phyloP scores from a whole-genome alignment of 2,113 vertebrate genomes.

The Barnardius zonarius region DNA sequence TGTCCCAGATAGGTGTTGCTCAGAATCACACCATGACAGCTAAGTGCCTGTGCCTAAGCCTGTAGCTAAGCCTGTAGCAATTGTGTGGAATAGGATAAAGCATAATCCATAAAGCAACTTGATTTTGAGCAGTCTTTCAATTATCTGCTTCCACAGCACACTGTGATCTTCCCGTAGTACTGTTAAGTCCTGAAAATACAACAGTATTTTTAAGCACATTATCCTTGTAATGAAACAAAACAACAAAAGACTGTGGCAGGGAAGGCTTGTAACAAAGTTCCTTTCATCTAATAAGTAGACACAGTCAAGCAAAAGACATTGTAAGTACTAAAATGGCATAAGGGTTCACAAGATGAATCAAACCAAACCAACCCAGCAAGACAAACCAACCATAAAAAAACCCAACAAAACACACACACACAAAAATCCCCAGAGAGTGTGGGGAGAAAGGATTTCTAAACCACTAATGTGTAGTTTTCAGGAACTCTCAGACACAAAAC shows the following conservation, averaged over 20 bases:
- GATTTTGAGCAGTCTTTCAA: neutral
- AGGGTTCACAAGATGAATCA: neutral
- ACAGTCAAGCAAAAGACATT: neutral
- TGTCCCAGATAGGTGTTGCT: neutral
- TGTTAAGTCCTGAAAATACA: neutral
- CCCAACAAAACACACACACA: neutral
- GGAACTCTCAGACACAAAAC: neutral
- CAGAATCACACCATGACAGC: neutral
- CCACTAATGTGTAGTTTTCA: neutral
- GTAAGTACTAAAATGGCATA: neutral
- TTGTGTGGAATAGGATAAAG: neutral
- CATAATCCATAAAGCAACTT: neutral
- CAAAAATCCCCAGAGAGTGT: fast-evolving
- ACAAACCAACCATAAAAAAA: neutral
- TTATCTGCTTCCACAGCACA: neutral
- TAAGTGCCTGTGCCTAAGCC: neutral
- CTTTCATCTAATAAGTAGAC: neutral
- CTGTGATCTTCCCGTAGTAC: neutral
- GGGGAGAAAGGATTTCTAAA: neutral
- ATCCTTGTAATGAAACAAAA: neutral
- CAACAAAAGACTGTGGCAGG: neutral
- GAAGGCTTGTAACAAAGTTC: neutral
- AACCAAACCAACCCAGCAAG: neutral
- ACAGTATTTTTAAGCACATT: neutral
- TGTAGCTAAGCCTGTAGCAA: neutral